Conservation (phyloP, 1,140 invertebrate species). For the Diabrotica virgifera region DNA sequence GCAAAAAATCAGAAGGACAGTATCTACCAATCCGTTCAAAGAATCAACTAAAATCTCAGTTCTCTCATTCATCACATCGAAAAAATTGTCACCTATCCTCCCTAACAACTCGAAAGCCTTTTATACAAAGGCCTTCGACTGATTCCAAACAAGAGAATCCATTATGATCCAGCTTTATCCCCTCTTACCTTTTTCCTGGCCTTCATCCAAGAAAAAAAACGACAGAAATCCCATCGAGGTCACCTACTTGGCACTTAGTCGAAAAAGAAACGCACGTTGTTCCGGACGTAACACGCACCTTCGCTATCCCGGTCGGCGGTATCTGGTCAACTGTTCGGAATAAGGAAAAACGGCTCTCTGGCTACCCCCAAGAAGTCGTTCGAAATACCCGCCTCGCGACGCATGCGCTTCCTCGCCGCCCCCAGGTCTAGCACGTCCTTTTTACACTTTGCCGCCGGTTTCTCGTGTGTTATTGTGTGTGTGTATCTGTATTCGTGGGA, state of each 20-base stretch:
- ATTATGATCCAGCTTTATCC: neutral
- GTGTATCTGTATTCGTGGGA: neutral
- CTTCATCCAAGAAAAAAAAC: slow-evolving; percentile 7
- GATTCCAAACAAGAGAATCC: slow-evolving; percentile 6
- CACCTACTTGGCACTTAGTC: slow-evolving; percentile 12
- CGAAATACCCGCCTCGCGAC: neutral
- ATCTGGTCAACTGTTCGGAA: neutral
- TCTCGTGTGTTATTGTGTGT: slow-evolving; percentile 2
- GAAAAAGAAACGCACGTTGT: neutral
- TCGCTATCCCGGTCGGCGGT: neutral
- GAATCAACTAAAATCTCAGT: too few species aligned
- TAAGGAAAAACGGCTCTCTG: neutral
- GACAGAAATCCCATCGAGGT: slow-evolving; percentile 11
- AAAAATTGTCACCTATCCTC: too few species aligned
- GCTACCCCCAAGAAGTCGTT: slow-evolving; percentile 5
- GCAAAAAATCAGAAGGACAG: too few species aligned
- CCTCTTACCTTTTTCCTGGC: slow-evolving; percentile 12
- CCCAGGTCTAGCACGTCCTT: slow-evolving; percentile 14
- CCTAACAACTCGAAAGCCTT: too few species aligned
- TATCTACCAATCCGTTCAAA: too few species aligned
- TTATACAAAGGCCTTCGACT: too few species aligned
- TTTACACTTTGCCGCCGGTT: neutral
- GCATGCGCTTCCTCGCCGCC: neutral
- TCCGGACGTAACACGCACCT: neutral
- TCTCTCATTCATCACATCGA: too few species aligned